These are phyloP conservation scores for Ptiloglossa arizonensis DNA, from an alignment of 1,140 invertebrate genomes.

Conservation along the genomic window DNA sequence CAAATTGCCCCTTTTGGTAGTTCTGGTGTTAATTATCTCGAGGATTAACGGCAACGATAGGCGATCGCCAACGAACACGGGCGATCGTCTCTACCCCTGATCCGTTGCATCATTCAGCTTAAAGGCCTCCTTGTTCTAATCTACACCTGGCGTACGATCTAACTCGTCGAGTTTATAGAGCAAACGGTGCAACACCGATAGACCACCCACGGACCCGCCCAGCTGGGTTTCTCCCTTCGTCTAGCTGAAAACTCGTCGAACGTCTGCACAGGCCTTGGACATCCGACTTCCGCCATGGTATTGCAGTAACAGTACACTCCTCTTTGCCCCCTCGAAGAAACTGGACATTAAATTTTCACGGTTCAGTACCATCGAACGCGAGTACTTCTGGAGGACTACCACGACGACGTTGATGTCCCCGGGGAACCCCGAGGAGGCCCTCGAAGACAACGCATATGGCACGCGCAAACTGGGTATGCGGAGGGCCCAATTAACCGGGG, in stretches of 20 bases:
- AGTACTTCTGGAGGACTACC: constrained; percentile 16
- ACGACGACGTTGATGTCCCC: not conserved
- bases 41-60: not conserved
- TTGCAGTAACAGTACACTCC: constrained; percentile 20
- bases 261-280: not conserved
- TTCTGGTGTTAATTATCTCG: not conserved
- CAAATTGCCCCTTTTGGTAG: no score
- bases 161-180: constrained; percentile 48
- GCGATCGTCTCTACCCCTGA: not conserved
- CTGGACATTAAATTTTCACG: constrained; percentile 69
- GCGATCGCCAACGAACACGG: not conserved
- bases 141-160: constrained; percentile 50
- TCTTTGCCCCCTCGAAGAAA: constrained; percentile 31
- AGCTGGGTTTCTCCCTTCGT: constrained; percentile 27
- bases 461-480: constrained; percentile 47
- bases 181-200: constrained; percentile 32
- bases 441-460: constrained; percentile 64
- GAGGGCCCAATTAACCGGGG: constrained; percentile 65
- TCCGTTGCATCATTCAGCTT: constrained; percentile 6
- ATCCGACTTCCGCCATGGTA: constrained; percentile 44
- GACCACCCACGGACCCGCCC: constrained; percentile 51
- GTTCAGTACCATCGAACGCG: constrained; percentile 48
- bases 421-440: constrained; percentile 34
- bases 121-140: constrained; percentile 23
- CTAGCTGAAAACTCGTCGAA: constrained; percentile 29